A percentile compares a stretch with the other conserved stretches of the same genome.
Evolutionary conservation across 2,888 invertebrate species (phyloP).

Genomic region (Endotricha flammealis): DNA sequence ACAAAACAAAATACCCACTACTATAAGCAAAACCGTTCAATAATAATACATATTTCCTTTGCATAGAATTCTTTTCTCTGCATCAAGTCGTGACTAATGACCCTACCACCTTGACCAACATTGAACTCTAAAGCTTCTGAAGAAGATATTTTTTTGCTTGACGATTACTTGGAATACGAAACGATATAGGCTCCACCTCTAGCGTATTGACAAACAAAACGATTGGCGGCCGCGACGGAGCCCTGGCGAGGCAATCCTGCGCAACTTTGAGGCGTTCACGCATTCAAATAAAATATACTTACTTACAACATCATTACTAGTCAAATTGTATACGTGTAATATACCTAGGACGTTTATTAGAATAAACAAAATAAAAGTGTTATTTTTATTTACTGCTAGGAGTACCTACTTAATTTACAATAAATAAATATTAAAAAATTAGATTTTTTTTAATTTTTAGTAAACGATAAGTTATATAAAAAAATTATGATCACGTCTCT

Average conservation of each 20-base stretch:
- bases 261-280: conserved; percentile 56
- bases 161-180: not conserved
- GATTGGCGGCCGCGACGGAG: conserved; percentile 55
- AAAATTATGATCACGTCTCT: no score
- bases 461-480: no score
- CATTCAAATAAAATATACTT: conserved; percentile 24
- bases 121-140: conserved; percentile 21
- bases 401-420: no score
- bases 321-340: not conserved
- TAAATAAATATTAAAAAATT: no score
- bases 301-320: no score
- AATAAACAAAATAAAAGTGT: not conserved
- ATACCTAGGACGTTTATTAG: not conserved
- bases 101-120: conserved; percentile 19
- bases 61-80: conserved; percentile 34
- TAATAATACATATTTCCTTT: conserved; percentile 30
- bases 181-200: conserved; percentile 49
- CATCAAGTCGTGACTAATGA: conserved; percentile 20
- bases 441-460: no score
- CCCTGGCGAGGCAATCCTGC: conserved; percentile 61
- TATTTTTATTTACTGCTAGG: no score
- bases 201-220: conserved; percentile 56
- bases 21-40: conserved; percentile 25
- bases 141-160: conserved; percentile 28
- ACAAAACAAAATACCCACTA: conserved; percentile 63